Percentiles rank a stretch among this genome's conserved stretches.
Conservation (phyloP, 2,113 vertebrate genomes). For the Propithecus coquereli region DNA sequence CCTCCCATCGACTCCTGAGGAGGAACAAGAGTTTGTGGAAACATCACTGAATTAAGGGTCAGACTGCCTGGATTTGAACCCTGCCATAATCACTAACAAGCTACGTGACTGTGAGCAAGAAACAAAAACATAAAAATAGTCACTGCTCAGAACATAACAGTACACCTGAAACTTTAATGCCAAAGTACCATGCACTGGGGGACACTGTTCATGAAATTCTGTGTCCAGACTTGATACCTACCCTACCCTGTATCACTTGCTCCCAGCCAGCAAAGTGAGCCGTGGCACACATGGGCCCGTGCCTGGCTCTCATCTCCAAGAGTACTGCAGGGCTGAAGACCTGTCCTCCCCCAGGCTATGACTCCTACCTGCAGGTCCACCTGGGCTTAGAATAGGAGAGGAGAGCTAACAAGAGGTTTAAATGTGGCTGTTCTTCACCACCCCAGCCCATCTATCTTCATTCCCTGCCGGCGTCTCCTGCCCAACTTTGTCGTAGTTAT, state of each 20-base stretch:
- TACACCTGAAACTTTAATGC: background rate
- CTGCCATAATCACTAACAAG: background rate
- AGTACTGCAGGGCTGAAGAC: background rate
- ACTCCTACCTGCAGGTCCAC: background rate
- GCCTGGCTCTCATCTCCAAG: background rate
- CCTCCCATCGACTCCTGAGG: background rate
- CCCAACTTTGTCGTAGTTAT: background rate
- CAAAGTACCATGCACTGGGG: background rate
- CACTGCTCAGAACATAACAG: background rate
- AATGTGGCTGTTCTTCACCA: background rate
- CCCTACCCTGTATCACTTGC: background rate
- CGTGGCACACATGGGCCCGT: background rate
- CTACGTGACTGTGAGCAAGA: background rate
- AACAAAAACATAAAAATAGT: background rate
- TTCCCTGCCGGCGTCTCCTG: background rate
- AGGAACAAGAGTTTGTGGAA: background rate
- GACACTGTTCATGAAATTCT: background rate
- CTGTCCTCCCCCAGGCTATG: too few relatives aligned
- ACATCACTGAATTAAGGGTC: background rate
- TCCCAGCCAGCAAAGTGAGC: background rate
- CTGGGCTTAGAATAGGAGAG: background rate
- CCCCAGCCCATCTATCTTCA: background rate
- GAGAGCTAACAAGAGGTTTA: background rate
- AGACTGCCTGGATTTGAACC: background rate
- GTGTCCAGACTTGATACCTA: too few relatives aligned